Conservation (phyloP, 2,113 vertebrate species). For the Istiophorus platypterus region DNA sequence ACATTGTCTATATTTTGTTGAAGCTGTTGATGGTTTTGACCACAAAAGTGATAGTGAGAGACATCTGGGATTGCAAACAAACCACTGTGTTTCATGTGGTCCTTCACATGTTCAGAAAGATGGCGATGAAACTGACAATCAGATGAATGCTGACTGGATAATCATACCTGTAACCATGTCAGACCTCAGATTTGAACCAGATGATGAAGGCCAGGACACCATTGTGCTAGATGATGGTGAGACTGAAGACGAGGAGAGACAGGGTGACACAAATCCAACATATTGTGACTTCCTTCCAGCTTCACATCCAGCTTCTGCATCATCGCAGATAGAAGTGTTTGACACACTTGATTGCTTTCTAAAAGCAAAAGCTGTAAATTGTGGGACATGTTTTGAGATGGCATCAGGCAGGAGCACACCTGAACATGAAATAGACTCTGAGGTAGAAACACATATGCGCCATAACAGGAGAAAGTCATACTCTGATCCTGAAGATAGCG, state of each 20-base stretch:
- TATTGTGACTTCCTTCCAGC: fast-evolving
- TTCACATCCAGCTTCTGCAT: not conserved
- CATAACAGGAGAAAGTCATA: not conserved
- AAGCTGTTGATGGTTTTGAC: conserved; percentile 9
- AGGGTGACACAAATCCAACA: not conserved
- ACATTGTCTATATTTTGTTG: not conserved
- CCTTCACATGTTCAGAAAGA: not conserved
- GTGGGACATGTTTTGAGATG: fast-evolving
- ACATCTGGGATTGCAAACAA: not conserved
- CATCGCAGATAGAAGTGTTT: not conserved
- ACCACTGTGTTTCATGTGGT: not conserved
- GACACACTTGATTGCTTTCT: conserved; percentile 26
- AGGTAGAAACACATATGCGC: not conserved
- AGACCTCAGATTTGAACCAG: conserved; percentile 22
- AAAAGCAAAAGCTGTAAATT: not conserved
- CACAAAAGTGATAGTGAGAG: not conserved
- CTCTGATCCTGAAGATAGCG: conserved; percentile 23
- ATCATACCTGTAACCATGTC: conserved; percentile 4
- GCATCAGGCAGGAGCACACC: not conserved
- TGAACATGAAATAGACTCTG: not conserved
- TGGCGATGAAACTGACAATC: not conserved
- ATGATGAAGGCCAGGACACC: not conserved
- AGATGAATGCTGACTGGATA: conserved; percentile 13
- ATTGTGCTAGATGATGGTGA: not conserved
- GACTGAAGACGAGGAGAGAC: not conserved